phyloP scores from a whole-genome alignment of 2,888 invertebrate species.

The Invenusta paracnida region DNA sequence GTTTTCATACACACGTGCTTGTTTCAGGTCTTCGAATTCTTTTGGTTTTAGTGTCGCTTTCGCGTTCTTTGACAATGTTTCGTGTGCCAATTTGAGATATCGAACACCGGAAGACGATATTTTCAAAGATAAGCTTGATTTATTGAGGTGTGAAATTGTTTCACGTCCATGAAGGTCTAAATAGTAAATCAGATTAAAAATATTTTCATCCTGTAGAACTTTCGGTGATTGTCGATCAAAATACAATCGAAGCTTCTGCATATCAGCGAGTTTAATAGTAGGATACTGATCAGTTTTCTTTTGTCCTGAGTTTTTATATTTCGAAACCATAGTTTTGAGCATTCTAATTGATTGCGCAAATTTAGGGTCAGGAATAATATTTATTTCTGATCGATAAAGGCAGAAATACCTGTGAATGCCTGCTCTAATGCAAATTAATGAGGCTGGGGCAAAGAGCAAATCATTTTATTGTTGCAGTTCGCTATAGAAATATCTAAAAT shows the following conservation, averaged over 20 bases:
- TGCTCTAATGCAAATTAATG: constrained; percentile 26
- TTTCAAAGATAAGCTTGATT: constrained; percentile 13
- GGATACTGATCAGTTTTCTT: neutral
- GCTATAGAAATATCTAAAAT: constrained; percentile 24
- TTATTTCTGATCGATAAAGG: no score
- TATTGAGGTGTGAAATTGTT: constrained; percentile 18
- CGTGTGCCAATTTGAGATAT: constrained; percentile 8
- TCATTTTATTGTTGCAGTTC: neutral
- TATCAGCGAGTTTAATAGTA: constrained; percentile 11
- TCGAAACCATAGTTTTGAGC: constrained; percentile 14
- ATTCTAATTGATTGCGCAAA: neutral
- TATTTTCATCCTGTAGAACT: constrained; percentile 17
- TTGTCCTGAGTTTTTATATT: constrained; percentile 21
- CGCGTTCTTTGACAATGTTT: constrained; percentile 23
- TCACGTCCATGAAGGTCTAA: constrained; percentile 13
- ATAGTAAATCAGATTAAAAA: constrained; percentile 12
- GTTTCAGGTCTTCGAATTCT: no score
- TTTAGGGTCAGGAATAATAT: no score
- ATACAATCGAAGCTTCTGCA: constrained; percentile 23
- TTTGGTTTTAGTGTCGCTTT: constrained; percentile 7
- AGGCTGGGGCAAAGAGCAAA: constrained; percentile 1
- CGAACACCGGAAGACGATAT: constrained; percentile 16
- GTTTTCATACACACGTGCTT: no score
- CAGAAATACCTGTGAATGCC: constrained; percentile 14
- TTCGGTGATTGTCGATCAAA: constrained; percentile 15